Conservation (phyloP, 1,140 invertebrate species). For the Mizuhopecten yessoensis region DNA sequence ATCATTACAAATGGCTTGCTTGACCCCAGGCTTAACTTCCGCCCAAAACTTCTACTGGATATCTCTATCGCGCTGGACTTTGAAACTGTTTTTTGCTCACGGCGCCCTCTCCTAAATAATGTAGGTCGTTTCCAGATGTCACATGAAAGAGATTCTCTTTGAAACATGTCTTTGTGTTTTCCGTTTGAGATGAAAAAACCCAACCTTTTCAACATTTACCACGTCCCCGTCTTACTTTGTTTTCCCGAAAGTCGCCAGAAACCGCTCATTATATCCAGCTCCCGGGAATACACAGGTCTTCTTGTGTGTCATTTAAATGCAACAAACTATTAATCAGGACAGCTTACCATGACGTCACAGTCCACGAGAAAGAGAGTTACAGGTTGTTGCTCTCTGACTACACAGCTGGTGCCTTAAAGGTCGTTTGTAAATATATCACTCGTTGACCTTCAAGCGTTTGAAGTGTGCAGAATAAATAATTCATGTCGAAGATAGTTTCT, state of each 20-base stretch:
- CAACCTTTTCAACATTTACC: too few relatives aligned
- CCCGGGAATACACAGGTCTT: not conserved
- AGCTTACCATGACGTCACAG: not conserved
- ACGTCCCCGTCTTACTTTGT: too few relatives aligned
- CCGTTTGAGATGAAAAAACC: too few relatives aligned
- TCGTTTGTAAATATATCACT: too few relatives aligned
- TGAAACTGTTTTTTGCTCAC: not conserved
- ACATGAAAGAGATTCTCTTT: not conserved
- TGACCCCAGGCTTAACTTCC: not conserved
- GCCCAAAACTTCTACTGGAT: not conserved
- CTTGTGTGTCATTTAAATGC: not conserved
- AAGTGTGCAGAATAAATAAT: conserved; percentile 29
- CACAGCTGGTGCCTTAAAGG: too few relatives aligned
- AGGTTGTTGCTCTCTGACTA: too few relatives aligned
- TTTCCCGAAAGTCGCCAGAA: not conserved
- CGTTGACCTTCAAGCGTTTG: not conserved
- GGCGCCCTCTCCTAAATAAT: not conserved
- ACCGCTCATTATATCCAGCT: not conserved
- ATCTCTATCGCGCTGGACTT: not conserved
- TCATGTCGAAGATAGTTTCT: not conserved
- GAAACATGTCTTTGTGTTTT: not conserved
- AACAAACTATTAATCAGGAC: not conserved
- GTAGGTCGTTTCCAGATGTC: not conserved
- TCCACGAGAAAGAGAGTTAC: not conserved
- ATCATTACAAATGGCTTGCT: not conserved